A percentile compares a stretch with the other conserved stretches of the same genome.
Evolutionary conservation across 1,140 invertebrate species (phyloP).

Genomic region (Tetragonula clypearis): DNA sequence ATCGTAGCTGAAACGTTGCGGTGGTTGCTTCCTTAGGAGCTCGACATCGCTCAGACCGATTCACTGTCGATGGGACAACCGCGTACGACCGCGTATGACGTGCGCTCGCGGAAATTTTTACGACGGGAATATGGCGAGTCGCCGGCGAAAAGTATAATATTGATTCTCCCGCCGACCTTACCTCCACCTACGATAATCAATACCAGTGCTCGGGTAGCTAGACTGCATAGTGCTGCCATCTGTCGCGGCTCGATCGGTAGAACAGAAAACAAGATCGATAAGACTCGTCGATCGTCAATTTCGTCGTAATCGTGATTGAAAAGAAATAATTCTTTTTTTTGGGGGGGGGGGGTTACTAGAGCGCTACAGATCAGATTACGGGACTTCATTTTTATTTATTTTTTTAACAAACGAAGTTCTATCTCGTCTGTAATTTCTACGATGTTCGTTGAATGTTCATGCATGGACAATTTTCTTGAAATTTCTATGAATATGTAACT

Average conservation of each 20-base stretch:
- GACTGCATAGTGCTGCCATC: conserved; percentile 69
- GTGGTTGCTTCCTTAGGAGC: not conserved
- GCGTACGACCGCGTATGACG: conserved; percentile 20
- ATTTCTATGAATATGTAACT: no score
- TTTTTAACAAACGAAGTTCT: not conserved
- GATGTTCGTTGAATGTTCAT: not conserved
- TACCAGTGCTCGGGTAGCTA: conserved; percentile 50
- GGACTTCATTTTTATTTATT: not conserved
- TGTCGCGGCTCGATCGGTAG: conserved; percentile 23
- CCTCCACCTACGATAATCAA: conserved; percentile 79
- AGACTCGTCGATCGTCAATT: not conserved
- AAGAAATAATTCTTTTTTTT: not conserved
- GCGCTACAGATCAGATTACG: not conserved
- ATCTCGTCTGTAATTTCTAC: not conserved
- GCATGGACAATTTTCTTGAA: not conserved
- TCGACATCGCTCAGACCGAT: no score
- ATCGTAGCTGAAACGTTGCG: conserved; percentile 32
- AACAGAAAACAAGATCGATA: conserved; percentile 6
- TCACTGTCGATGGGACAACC: conserved; percentile 8
- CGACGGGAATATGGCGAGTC: conserved; percentile 64
- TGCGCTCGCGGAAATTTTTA: conserved; percentile 53
- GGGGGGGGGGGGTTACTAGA: no score
- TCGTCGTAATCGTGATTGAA: not conserved
- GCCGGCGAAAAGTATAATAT: conserved; percentile 70
- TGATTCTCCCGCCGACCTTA: conserved; percentile 78